A percentile compares a stretch with the other conserved stretches of the same genome.
Conservation (phyloP, 2,888 invertebrate species). For the Siphonodentalium dalli region DNA sequence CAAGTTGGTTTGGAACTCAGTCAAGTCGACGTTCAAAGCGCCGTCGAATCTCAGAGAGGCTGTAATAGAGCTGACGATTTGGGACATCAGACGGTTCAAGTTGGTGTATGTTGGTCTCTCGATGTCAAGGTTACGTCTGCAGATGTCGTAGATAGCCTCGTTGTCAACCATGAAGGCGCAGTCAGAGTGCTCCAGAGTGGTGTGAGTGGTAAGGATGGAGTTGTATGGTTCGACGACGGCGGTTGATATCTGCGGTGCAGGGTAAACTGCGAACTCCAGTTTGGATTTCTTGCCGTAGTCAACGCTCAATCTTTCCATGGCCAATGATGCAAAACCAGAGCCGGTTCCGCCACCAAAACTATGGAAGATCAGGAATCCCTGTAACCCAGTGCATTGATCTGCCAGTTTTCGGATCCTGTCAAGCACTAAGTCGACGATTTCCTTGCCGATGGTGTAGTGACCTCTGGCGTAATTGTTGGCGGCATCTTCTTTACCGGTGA, state of each 20-base stretch:
- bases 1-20: conserved; percentile 64
- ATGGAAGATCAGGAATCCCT: conserved; percentile 74
- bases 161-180: conserved; percentile 76
- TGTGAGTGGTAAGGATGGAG: conserved; percentile 15
- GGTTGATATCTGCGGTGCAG: conserved; percentile 79
- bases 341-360: conserved; percentile 74
- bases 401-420: conserved; percentile 64
- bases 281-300: conserved; percentile 55
- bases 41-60: conserved; percentile 10
- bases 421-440: conserved; percentile 74
- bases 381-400: conserved; percentile 50
- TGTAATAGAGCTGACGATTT: conserved; percentile 62
- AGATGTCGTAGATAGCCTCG: conserved; percentile 13
- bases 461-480: conserved; percentile 97
- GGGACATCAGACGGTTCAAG: conserved; percentile 11
- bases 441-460: conserved; percentile 91
- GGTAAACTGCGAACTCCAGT: conserved; percentile 79
- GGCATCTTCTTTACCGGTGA: conserved; percentile 95
- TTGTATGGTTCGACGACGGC: conserved; percentile 17
- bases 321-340: conserved; percentile 52
- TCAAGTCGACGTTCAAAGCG: conserved; percentile 52
- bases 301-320: conserved; percentile 49
- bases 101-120: conserved; percentile 17
- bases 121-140: conserved; percentile 6
- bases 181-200: conserved; percentile 67